A percentile compares a stretch with the other conserved stretches of the same genome.
Evolutionary conservation across 2,113 vertebrate genomes (phyloP).

Genomic region (Telmatochromis bifrenatus): DNA sequence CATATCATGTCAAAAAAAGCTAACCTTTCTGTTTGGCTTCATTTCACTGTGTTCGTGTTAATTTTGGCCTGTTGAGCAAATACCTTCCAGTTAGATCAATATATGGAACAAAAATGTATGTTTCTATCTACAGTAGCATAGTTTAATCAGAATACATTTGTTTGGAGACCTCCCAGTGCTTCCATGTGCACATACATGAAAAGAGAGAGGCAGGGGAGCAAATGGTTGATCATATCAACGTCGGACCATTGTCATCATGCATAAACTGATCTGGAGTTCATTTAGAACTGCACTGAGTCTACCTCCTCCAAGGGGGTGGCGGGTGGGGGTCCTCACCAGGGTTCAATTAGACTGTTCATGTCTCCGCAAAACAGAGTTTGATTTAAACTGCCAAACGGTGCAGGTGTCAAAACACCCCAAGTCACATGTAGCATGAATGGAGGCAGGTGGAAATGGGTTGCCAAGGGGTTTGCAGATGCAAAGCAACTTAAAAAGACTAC

Average conservation of each 20-base stretch:
- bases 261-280: background rate
- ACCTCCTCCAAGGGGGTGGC: background rate
- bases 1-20: no score
- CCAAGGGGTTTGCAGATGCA: background rate
- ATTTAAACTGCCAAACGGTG: background rate
- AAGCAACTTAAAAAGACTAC: background rate
- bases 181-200: background rate
- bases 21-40: background rate
- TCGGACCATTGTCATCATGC: background rate
- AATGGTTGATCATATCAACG: fast-evolving
- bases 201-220: background rate
- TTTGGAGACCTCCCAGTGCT: background rate
- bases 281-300: background rate
- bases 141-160: background rate
- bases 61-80: background rate
- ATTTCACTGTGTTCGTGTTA: fast-evolving
- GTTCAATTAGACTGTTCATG: background rate
- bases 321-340: background rate
- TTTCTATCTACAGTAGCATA: fast-evolving
- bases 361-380: background rate
- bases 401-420: background rate
- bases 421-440: background rate
- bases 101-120: background rate
- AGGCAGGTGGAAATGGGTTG: background rate
- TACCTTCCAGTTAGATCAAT: background rate